Evolutionary conservation across 2,797 vertebrate species (phyloP).

Genomic region (Crax fasciolata): DNA sequence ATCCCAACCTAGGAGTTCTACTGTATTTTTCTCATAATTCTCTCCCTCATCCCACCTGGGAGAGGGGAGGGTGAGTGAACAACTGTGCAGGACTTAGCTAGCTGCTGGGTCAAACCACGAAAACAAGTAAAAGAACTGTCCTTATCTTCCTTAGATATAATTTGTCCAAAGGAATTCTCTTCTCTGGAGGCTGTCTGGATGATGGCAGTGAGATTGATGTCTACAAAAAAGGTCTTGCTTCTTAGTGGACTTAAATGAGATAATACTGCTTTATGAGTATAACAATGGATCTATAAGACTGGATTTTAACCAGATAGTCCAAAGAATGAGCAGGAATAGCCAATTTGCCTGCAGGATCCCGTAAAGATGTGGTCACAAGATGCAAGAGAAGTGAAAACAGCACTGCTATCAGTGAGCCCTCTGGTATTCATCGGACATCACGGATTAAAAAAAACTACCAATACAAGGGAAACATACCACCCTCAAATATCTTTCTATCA

Average conservation of each 20-base stretch:
- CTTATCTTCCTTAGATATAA: background rate
- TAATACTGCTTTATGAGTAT: background rate
- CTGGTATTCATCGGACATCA: background rate
- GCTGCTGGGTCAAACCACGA: no score
- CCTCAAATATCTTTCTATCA: background rate
- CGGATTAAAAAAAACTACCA: background rate
- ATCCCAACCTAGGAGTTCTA: no score
- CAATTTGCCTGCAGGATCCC: background rate
- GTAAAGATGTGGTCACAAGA: background rate
- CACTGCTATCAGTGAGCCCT: background rate
- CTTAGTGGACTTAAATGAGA: background rate
- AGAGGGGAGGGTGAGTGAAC: no score
- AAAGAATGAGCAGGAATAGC: background rate
- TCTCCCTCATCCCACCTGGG: no score
- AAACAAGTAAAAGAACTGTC: background rate
- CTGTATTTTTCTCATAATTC: no score
- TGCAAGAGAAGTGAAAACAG: background rate
- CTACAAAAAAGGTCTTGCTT: background rate
- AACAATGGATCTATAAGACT: background rate
- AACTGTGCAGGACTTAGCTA: no score
- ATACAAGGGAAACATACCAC: background rate
- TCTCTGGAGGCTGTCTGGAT: background rate
- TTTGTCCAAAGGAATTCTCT: background rate
- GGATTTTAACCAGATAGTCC: background rate
- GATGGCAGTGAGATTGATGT: background rate